Evolutionary conservation across 2,113 vertebrate species (phyloP).

Genomic region (Mastomys coucha): DNA sequence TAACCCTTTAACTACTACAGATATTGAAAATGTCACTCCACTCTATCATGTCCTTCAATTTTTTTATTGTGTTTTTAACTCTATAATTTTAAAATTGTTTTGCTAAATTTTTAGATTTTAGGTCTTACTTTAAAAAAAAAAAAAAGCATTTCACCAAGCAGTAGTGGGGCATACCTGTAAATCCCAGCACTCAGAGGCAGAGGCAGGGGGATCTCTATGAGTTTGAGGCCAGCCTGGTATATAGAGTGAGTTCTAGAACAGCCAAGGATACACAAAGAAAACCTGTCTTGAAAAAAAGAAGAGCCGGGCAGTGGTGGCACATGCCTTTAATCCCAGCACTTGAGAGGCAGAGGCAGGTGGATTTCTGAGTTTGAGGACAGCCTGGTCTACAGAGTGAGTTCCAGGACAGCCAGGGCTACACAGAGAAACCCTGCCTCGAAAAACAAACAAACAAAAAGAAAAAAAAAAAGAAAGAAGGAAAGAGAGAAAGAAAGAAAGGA

Average conservation of each 20-base stretch:
- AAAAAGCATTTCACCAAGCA: background rate
- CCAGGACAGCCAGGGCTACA: too few species aligned
- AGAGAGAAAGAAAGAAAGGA: background rate
- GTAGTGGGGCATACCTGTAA: background rate
- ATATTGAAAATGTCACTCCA: conserved; percentile 22
- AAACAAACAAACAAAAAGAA: background rate
- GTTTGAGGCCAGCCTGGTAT: background rate
- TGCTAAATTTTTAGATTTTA: conserved; percentile 32
- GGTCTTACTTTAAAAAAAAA: background rate
- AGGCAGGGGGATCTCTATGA: background rate
- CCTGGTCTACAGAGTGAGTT: too few species aligned
- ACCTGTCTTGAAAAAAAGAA: background rate
- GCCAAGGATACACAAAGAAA: background rate
- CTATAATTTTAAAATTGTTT: conserved; percentile 10
- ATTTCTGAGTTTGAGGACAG: too few species aligned
- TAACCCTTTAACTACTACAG: conserved; percentile 13
- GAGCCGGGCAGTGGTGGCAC: too few species aligned
- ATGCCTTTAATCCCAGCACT: too few species aligned
- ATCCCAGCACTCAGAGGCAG: background rate
- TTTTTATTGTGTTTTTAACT: conserved; percentile 44
- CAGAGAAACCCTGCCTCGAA: too few species aligned
- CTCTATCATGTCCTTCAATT: conserved; percentile 21
- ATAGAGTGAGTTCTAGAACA: background rate
- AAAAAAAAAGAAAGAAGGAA: background rate
- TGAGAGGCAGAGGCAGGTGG: too few species aligned